These are phyloP conservation scores for Heteractis magnifica DNA, from an alignment of 92 coral and sea anemone genomes.

Conservation along the genomic window DNA sequence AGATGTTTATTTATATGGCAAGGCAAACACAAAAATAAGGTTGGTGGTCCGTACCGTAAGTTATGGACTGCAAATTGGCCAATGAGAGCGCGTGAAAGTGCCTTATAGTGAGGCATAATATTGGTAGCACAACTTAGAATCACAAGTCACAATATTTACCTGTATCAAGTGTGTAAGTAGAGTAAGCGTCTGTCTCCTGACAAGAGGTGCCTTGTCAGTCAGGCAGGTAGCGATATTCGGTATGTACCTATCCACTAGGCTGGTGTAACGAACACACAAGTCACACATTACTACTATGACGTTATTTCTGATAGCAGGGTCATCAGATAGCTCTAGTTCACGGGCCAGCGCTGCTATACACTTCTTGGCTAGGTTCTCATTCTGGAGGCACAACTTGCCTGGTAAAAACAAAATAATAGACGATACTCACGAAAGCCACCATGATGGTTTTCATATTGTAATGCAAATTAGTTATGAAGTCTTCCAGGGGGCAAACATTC, in stretches of 20 bases:
- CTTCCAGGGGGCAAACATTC: neutral
- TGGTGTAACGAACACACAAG: constrained; percentile 94
- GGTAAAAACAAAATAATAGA: neutral
- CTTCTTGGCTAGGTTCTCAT: constrained; percentile 88
- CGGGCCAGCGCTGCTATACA: constrained; percentile 92
- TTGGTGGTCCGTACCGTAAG: too few species aligned
- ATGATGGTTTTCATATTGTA: neutral
- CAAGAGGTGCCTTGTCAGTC: constrained; percentile 81
- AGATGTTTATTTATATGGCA: too few species aligned
- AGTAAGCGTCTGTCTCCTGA: constrained; percentile 90
- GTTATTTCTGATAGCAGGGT: constrained; percentile 92
- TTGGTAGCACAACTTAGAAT: neutral
- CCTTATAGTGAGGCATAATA: neutral
- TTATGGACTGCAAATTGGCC: too few species aligned
- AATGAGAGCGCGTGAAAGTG: too few species aligned
- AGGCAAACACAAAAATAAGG: too few species aligned
- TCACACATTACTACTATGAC: constrained; percentile 96
- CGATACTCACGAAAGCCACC: too few species aligned
- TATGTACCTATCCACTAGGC: constrained; percentile 91
- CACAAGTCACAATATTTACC: constrained; percentile 43
- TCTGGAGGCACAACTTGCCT: constrained; percentile 98
- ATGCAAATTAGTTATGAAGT: neutral
- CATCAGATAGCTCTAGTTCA: constrained; percentile 84
- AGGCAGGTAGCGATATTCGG: constrained; percentile 97
- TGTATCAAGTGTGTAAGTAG: constrained; percentile 91